A percentile compares a stretch with the other conserved stretches of the same genome.
Conservation (phyloP, 2,797 vertebrate species). For the Gadopsis bispinosus region DNA sequence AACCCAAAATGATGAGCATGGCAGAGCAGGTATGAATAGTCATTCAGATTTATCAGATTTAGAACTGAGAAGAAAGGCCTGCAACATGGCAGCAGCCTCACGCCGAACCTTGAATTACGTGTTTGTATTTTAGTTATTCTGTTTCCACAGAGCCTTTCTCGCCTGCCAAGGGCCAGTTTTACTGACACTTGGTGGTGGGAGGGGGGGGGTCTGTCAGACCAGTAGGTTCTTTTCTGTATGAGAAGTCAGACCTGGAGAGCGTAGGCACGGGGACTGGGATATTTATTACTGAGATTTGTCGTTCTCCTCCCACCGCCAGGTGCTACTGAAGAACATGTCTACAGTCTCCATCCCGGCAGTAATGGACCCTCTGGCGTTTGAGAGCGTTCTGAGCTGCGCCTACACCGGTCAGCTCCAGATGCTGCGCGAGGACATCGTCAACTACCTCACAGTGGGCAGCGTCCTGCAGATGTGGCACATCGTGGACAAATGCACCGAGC, state of each 20-base stretch:
- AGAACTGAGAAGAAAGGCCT: neutral
- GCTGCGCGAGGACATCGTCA: slow-evolving; percentile 92
- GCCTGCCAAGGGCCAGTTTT: neutral
- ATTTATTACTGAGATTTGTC: neutral
- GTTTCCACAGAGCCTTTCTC: neutral
- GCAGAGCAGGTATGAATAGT: neutral
- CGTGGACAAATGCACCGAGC: slow-evolving; percentile 95
- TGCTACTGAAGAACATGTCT: slow-evolving; percentile 94
- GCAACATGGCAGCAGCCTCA: neutral
- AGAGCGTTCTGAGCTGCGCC: slow-evolving; percentile 91
- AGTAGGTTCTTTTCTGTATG: neutral
- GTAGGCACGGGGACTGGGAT: no score
- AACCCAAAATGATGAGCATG: neutral
- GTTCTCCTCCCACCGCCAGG: slow-evolving; percentile 63
- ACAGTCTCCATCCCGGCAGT: slow-evolving; percentile 90
- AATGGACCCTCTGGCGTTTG: slow-evolving; percentile 94
- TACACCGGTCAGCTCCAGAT: slow-evolving; percentile 93
- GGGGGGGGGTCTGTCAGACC: neutral
- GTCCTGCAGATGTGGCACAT: slow-evolving; percentile 99
- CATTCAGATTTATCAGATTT: neutral
- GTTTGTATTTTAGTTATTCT: neutral
- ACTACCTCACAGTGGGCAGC: slow-evolving; percentile 94
- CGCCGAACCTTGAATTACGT: neutral
- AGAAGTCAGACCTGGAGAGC: neutral
- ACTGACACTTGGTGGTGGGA: neutral